Evolutionary conservation across 1,140 invertebrate species (phyloP).

Genomic region (Acyrthosiphon pisum): DNA sequence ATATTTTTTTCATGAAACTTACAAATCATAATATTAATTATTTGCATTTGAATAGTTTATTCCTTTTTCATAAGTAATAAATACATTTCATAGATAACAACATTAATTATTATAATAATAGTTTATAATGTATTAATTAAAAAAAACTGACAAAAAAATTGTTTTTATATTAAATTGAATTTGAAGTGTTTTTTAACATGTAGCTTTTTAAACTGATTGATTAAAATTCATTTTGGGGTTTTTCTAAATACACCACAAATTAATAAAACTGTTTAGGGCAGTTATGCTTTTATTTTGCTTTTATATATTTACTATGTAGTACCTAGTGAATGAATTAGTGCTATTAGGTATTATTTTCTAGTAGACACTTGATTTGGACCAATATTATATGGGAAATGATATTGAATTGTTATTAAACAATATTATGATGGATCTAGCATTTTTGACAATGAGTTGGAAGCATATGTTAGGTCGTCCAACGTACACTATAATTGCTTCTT

Average conservation of each 20-base stretch:
- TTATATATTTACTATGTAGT: background rate
- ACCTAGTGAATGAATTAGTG: conserved; percentile 5
- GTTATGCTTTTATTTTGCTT: background rate
- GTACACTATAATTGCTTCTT: conserved; percentile 81
- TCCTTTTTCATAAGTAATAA: background rate
- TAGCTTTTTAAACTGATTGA: background rate
- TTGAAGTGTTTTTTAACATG: background rate
- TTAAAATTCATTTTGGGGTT: background rate
- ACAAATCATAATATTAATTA: background rate
- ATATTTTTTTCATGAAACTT: background rate
- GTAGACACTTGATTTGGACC: conserved; percentile 91
- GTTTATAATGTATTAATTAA: background rate
- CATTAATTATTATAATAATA: background rate
- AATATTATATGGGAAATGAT: conserved; percentile 93
- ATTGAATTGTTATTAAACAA: conserved; percentile 85
- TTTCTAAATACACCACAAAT: background rate
- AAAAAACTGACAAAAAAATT: background rate
- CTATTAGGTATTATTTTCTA: conserved; percentile 47
- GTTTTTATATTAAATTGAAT: background rate
- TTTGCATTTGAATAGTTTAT: background rate
- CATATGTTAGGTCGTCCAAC: conserved; percentile 89
- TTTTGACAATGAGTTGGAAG: conserved; percentile 92
- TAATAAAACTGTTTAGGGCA: background rate
- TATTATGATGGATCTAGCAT: conserved; percentile 86
- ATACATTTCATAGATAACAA: background rate